Evolutionary conservation across 2,888 invertebrate species (phyloP), one percentile per base, ranked within the genome.

Genomic region (Agrotis clavis): DNA sequence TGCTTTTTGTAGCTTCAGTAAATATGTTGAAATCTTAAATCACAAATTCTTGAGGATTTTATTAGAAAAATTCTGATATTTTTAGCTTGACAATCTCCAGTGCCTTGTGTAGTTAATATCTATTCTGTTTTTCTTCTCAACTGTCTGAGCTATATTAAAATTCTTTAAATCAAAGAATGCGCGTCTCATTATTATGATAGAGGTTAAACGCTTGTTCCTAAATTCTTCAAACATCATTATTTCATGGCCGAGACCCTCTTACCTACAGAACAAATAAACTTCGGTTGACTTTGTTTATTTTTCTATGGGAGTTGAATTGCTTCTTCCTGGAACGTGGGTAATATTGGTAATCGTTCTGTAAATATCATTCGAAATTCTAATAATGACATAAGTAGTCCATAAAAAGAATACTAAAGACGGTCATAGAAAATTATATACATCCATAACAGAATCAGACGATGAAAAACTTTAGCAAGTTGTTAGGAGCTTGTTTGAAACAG

Each of bases 211-310:
- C 72, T 89, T 90, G 90, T 91, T 89, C 88, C 85, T 88, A 90
- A 92, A 92, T 93, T 92, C 92, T 91, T 92, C 90, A 91, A 92
- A 92, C 91, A 92, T 93, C 92, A 92, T 93, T 92, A 93, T 92
- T 93, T 91, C 89, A 89, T 90, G 90, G 89, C 90, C 89, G 84
- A 87, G 88, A 87, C 89, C 91, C 89, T 91, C 91, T 90, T 90
- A 90, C 91, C 90, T 89, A 92, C 92, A 94, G 88, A 92, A 93
- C 92, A 95, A 95, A 95, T 92, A 94, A 92, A 93, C 91, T 89
- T 90, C 86, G 91, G 93, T 90, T 90, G 92, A 92, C 91, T 91
- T 88, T 94, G 92, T 95, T 95, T 95, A 94, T 94, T 95, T 95
- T 93, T 92, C 92, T 92, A 91, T 92, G 90, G 90, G 90, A 91